A percentile compares a stretch with the other conserved stretches of the same genome.
These are phyloP conservation scores for Rhegmatorhina hoffmannsi DNA, from an alignment of 2,113 vertebrate genomes.

Conservation along the genomic window DNA sequence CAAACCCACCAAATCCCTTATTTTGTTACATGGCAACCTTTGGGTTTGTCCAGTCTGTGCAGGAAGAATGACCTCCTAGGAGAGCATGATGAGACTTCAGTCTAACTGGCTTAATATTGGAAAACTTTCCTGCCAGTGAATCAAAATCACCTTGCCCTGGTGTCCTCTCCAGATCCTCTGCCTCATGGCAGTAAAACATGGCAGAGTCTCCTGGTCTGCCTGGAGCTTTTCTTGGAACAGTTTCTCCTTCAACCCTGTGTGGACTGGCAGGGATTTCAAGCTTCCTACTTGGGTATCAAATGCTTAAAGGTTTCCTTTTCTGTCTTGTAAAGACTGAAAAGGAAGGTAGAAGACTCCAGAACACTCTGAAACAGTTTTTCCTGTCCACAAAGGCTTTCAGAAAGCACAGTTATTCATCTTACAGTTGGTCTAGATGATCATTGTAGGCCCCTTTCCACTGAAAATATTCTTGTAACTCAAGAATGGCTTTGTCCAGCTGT, in stretches of 20 bases:
- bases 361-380: not conserved
- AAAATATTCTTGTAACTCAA: not conserved
- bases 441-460: not conserved
- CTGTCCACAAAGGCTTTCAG: not conserved
- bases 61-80: not conserved
- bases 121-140: not conserved
- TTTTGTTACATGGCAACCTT: not conserved
- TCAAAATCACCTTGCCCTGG: not conserved
- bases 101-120: not conserved
- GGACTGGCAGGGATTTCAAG: not conserved
- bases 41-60: not conserved
- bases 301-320: not conserved
- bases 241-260: not conserved
- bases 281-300: not conserved
- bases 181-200: not conserved
- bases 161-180: not conserved
- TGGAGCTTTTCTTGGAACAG: not conserved
- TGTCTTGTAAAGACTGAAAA: not conserved
- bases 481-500: not conserved
- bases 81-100: not conserved
- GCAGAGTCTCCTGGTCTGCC: rapidly evolving
- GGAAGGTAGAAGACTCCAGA: not conserved
- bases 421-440: not conserved
- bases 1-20: rapidly evolving
- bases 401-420: not conserved